Evolutionary conservation across 2,888 invertebrate species (phyloP).

Genomic region (Halictus quadricinctus): DNA sequence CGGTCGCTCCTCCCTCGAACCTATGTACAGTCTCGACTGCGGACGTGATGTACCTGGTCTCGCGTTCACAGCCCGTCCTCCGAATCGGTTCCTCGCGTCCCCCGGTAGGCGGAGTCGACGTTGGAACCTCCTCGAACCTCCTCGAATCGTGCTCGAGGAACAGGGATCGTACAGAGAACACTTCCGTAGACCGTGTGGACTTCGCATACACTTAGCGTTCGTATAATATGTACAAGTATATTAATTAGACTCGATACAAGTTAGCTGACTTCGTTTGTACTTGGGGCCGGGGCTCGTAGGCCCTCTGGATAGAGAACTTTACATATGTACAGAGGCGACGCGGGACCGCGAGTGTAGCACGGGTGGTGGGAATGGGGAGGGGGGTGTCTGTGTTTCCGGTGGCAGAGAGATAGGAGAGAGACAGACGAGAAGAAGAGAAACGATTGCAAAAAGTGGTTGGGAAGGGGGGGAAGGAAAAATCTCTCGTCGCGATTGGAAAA

Average conservation of each 20-base stretch:
- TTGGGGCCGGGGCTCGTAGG: constrained; percentile 81
- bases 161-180: constrained; percentile 32
- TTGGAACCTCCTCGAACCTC: not conserved
- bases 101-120: not conserved
- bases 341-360: constrained; percentile 21
- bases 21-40: constrained; percentile 2
- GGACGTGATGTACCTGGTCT: not conserved
- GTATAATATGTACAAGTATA: constrained; percentile 58
- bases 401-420: constrained; percentile 1
- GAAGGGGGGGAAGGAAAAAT: not conserved
- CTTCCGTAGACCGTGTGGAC: constrained; percentile 37
- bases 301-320: constrained; percentile 77
- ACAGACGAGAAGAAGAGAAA: not conserved
- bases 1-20: constrained; percentile 2
- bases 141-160: not conserved
- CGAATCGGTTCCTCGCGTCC: not conserved
- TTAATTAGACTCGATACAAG: constrained; percentile 78
- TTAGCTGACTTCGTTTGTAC: constrained; percentile 82
- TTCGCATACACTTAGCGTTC: constrained; percentile 71
- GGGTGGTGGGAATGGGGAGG: not conserved
- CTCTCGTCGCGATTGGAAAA: not conserved
- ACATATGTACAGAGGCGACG: constrained; percentile 77
- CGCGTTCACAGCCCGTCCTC: not conserved
- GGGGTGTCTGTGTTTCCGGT: not conserved
- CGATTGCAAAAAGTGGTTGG: not conserved